Evolutionary conservation across 2,888 invertebrate genomes (phyloP), one percentile per base, ranked within the genome.

Genomic region (Periphyllus acericola): DNA sequence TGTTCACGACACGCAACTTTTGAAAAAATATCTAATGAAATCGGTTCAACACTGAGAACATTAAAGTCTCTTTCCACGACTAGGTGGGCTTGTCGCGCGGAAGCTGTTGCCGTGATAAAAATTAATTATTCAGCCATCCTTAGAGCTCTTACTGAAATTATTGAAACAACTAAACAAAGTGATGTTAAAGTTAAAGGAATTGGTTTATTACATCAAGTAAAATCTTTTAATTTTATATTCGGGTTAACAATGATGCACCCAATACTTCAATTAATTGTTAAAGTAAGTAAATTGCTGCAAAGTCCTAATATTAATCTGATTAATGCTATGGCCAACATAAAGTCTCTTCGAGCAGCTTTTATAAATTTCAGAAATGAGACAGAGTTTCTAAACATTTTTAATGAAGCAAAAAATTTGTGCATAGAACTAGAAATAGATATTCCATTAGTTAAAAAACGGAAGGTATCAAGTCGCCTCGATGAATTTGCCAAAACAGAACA

Each of bases 11-110:
- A 89, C 76, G 85, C 83, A 32, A 71, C 87, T 21, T 89, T 93
- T 94, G 91, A 95, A 95, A 91, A 94, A 95, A 90, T 94, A 93
- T 91, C 95, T 95, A 90, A 96, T 95, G 72, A 75, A 21, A 74
- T 81, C 29, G 83, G 72, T 55, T 34, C 55, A 83, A 55, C 74
- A 55, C 55, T 82, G 74, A 88, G 32, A 82, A 81, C 82, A 74
- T 83, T 60, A 74, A 83, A 55, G 36, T 83, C 36, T 32, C 83
- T 83, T 74, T 83, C 55, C 29, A 86, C 79, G 52, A 79, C 79
- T 14, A 86, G 86, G 36, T 79, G 79, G 79, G 71, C 78, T 46
- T 86, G 86, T 86, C 79, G 71, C 34, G 68, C 71, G n/a, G 72
- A 86, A 86, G 79, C 71, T 68, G 76, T 79, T 68, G 19, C 60